Evolutionary conservation across 2,888 invertebrate species (phyloP).

Genomic region (Aethes cnicana): DNA sequence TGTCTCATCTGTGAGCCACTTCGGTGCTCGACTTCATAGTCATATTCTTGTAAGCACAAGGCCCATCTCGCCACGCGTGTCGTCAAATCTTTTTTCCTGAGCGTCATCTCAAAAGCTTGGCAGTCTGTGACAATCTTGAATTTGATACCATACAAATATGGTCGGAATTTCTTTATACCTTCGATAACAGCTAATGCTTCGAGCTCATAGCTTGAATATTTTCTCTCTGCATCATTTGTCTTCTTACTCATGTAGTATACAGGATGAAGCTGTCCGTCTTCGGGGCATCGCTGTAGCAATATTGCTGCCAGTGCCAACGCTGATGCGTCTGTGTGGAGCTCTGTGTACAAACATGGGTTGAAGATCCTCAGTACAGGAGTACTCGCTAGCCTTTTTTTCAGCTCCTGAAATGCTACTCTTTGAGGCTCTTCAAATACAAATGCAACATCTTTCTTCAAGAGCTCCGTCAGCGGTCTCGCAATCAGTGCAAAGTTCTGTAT

Average conservation of each 20-base stretch:
- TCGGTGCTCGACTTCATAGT: constrained; percentile 30
- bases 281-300: constrained; percentile 7
- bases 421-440: too few species aligned
- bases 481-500: too few species aligned
- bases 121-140: constrained; percentile 15
- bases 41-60: constrained; percentile 32
- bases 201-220: constrained; percentile 29
- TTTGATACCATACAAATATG: constrained; percentile 21
- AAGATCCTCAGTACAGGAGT: too few species aligned
- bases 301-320: constrained; percentile 11
- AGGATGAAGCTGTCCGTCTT: constrained; percentile 12
- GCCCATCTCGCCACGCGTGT: constrained; percentile 30
- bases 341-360: too few species aligned
- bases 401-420: too few species aligned
- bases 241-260: constrained; percentile 25
- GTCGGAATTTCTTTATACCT: constrained; percentile 25
- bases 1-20: too few species aligned
- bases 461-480: too few species aligned
- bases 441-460: too few species aligned
- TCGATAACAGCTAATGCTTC: constrained; percentile 28
- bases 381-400: too few species aligned
- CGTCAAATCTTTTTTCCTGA: too few species aligned
- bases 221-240: constrained; percentile 26
- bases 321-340: too few species aligned
- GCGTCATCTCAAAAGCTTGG: background rate